Percentiles rank a stretch among this genome's conserved stretches.
phyloP scores from a whole-genome alignment of 2,113 vertebrate genomes.

The Antechinus flavipes region DNA sequence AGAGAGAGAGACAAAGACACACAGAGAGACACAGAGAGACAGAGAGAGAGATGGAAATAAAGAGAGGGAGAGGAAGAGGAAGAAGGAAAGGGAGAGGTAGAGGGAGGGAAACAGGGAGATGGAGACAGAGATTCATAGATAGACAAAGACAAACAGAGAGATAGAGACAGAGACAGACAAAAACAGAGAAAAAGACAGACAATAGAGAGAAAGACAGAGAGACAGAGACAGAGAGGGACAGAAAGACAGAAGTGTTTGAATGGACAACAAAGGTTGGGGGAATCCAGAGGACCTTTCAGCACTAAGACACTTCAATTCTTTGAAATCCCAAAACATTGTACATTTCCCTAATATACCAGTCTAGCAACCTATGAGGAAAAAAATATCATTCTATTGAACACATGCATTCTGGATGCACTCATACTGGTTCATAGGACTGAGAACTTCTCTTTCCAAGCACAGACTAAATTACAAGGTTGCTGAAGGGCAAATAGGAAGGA shows the following conservation, averaged over 20 bases:
- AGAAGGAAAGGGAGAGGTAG: too few relatives aligned
- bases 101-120: too few relatives aligned
- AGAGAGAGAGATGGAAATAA: too few relatives aligned
- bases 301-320: neutral
- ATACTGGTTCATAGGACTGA: neutral
- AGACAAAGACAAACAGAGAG: too few relatives aligned
- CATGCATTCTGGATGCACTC: neutral
- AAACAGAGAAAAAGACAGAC: too few relatives aligned
- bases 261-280: neutral
- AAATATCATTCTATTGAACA: neutral
- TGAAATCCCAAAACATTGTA: neutral
- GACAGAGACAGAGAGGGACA: neutral
- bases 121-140: too few relatives aligned
- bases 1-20: too few relatives aligned
- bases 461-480: neutral
- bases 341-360: neutral
- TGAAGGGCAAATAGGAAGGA: neutral
- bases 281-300: neutral
- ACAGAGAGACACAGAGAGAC: too few relatives aligned
- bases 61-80: too few relatives aligned
- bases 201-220: too few relatives aligned
- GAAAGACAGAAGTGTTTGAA: neutral
- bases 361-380: neutral
- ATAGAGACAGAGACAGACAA: too few relatives aligned
- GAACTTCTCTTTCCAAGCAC: neutral